These are phyloP conservation scores for Sprattus sprattus DNA, from an alignment of 2,113 vertebrate species.

Conservation along the genomic window DNA sequence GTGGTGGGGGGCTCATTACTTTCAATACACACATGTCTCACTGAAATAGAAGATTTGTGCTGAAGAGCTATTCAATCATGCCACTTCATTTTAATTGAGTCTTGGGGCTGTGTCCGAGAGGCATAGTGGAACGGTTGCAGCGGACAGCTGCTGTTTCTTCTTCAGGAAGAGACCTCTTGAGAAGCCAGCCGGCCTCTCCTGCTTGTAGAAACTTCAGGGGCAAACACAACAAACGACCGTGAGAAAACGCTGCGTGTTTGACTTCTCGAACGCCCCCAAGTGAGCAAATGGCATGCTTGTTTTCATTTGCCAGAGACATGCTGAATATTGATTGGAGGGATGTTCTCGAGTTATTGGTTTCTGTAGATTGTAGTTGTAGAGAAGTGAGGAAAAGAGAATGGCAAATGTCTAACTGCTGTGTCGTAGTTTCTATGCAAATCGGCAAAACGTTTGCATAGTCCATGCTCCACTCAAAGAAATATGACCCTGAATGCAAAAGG, in stretches of 20 bases:
- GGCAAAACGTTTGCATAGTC: background rate
- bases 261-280: background rate
- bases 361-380: background rate
- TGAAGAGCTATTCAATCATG: background rate
- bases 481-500: background rate
- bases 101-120: background rate
- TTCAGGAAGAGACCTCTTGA: background rate
- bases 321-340: background rate
- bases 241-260: background rate
- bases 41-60: background rate
- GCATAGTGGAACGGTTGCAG: background rate
- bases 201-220: background rate
- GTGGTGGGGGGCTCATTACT: background rate
- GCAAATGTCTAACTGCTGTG: background rate
- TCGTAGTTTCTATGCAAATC: background rate
- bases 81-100: background rate
- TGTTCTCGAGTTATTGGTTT: background rate
- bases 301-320: background rate
- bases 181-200: background rate
- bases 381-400: background rate
- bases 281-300: slow-evolving; percentile 3
- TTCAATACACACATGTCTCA: background rate
- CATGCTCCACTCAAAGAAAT: background rate
- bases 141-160: background rate
- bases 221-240: background rate